These are phyloP conservation scores for Bufo bufo DNA, from an alignment of 2,113 vertebrate genomes.

Conservation along the genomic window DNA sequence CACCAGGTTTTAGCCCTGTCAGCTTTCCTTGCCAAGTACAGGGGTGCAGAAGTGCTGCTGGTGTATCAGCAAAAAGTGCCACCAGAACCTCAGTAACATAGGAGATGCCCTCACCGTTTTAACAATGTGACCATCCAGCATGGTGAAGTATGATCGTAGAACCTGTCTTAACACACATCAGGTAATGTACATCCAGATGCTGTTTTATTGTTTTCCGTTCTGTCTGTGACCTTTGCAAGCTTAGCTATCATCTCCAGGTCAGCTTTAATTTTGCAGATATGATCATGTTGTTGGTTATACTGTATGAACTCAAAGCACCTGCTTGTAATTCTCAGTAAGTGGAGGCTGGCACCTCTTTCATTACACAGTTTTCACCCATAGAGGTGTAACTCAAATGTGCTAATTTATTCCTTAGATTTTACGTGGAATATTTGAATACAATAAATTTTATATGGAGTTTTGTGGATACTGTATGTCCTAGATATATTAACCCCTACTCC, in stretches of 20 bases:
- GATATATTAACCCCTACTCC: not conserved
- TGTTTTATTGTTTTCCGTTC: not conserved
- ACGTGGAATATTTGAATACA: conserved; percentile 19
- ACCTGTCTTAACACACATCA: not conserved
- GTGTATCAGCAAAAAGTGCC: no score
- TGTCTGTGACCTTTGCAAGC: not conserved
- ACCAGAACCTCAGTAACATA: no score
- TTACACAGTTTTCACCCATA: conserved; percentile 23
- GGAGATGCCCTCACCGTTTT: no score
- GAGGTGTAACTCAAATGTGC: conserved; percentile 17
- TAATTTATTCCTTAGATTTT: conserved; percentile 45
- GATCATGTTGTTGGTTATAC: not conserved
- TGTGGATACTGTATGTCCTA: not conserved
- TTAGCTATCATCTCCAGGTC: not conserved
- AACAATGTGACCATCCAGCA: not conserved
- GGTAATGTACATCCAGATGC: not conserved
- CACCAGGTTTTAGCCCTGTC: no score
- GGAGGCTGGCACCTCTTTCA: conserved; percentile 35
- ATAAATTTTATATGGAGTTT: conserved; percentile 11
- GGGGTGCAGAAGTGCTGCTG: no score
- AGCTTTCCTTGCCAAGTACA: no score
- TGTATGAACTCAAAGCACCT: not conserved
- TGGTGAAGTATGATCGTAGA: not conserved
- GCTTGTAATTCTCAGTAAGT: conserved; percentile 31
- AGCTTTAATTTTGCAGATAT: not conserved